A percentile compares a stretch with the other conserved stretches of the same genome.
Conservation (phyloP, 2,888 invertebrate genomes). For the Pediacus dermestoides region DNA sequence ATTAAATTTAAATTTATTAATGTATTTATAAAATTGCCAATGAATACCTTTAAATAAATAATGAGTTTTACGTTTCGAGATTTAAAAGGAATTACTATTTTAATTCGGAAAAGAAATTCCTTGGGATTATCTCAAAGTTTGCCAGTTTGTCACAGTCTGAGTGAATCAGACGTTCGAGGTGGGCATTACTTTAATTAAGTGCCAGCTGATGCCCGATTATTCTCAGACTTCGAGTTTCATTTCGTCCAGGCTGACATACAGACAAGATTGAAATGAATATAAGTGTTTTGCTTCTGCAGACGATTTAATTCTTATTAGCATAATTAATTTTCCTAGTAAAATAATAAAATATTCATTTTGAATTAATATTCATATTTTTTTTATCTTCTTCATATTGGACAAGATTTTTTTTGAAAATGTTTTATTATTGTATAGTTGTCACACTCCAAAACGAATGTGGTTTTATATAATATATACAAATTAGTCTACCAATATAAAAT, state of each 20-base stretch:
- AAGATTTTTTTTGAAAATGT: too few relatives aligned
- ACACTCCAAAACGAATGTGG: constrained; percentile 27
- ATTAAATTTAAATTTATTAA: too few relatives aligned
- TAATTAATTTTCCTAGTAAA: constrained; percentile 36
- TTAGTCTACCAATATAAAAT: constrained; percentile 16
- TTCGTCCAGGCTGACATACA: constrained; percentile 37
- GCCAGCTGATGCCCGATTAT: constrained; percentile 46
- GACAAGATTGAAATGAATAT: constrained; percentile 33
- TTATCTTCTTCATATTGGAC: constrained; percentile 26
- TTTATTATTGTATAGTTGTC: constrained; percentile 34
- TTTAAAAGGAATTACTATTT: constrained; percentile 29
- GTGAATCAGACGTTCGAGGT: constrained; percentile 32
- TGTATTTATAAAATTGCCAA: too few relatives aligned
- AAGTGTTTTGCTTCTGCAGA: constrained; percentile 11
- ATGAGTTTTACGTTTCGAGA: constrained; percentile 21
- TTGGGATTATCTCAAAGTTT: constrained; percentile 36
- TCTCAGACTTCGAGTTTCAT: constrained; percentile 33
- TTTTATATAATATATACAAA: constrained; percentile 20
- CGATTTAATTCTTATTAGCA: constrained; percentile 23
- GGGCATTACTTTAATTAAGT: constrained; percentile 47
- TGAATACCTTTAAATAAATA: constrained; percentile 27
- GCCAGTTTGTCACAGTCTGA: constrained; percentile 34
- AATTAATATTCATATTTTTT: constrained; percentile 23
- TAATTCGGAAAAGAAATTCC: constrained; percentile 34
- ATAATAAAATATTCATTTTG: constrained; percentile 29